Evolutionary conservation across 2,113 vertebrate species (phyloP), one percentile per base, ranked within the genome.

Genomic region (Erpornis zantholeuca): DNA sequence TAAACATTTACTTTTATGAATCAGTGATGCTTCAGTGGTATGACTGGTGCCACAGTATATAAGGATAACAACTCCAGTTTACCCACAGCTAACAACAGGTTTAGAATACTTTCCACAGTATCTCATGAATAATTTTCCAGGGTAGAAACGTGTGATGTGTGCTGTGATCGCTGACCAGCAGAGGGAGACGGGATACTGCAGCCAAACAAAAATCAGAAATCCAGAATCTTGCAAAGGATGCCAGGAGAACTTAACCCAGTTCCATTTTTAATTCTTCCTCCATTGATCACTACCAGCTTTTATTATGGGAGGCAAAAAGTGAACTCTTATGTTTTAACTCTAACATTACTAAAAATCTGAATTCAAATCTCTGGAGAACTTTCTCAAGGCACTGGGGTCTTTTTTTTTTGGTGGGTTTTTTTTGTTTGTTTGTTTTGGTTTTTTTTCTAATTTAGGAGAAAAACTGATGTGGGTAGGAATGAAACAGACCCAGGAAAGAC

Each of bases 21-120:
- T 2, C 63, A 35, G 14, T 17, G 29, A 16, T 90, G 38, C 36
- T 70, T 86, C 56, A 83, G 52, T 5, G 1, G 25, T n/a, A 21
- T 7, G 11, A 44, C 18, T 82, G 57, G 33, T 59, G 49, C 35
- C 47, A 61, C 0, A 0, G 15, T 69, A 27, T 2, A 4, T 1
- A 64, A 63, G 66, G 29, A 35, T 24, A 75, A 52, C 49, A 64
- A 40, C 73, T 72, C 28, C 44, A 60, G 21, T 35, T 71, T 84
- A 59, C 61, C 40, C 31, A n/a, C 50, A 66, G 36, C 53, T 75
- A 83, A 22, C 35, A 56, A 40, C 28, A 49, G 29, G 28, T 86
- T 56, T 78, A 23, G 44, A 91, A 93, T 59, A 92, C n/a, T 78
- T 96, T 86, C 88, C 83, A 70, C 61, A 77, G 7, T 3, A 52